Evolutionary conservation across 1,140 invertebrate genomes (phyloP).

Genomic region (Asobara japonica): DNA sequence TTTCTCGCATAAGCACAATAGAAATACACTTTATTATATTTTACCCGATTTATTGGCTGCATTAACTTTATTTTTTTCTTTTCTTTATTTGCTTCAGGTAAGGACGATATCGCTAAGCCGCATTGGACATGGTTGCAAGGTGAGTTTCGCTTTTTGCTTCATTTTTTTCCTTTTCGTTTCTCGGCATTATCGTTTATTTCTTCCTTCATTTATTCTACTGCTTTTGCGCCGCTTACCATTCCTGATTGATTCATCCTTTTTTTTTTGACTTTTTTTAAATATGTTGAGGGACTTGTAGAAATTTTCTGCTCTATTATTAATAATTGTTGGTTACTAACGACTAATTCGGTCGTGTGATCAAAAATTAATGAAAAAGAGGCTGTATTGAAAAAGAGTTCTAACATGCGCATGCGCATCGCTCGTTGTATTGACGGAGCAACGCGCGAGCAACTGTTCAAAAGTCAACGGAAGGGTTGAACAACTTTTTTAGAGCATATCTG

Average conservation of each 20-base stretch:
- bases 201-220: conserved; percentile 2
- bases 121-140: conserved; percentile 66
- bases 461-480: too few species aligned
- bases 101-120: conserved; percentile 66
- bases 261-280: not conserved
- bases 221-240: not conserved
- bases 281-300: not conserved
- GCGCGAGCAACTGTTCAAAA: too few species aligned
- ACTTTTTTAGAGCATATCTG: too few species aligned
- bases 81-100: conserved; percentile 59
- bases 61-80: conserved; percentile 23
- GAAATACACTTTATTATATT: conserved; percentile 21
- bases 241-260: not conserved
- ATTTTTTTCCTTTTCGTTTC: conserved; percentile 31
- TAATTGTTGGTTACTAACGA: too few species aligned
- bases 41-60: conserved; percentile 20
- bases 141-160: conserved; percentile 60
- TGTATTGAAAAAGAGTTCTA: too few species aligned
- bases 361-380: too few species aligned
- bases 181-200: conserved; percentile 12
- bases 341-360: too few species aligned
- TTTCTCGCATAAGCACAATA: conserved; percentile 21
- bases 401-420: too few species aligned
- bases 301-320: not conserved
- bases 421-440: too few species aligned